Percentiles rank a stretch among this genome's conserved stretches.
These are phyloP conservation scores for Mercenaria mercenaria DNA, from an alignment of 1,140 invertebrate species.

Conservation along the genomic window DNA sequence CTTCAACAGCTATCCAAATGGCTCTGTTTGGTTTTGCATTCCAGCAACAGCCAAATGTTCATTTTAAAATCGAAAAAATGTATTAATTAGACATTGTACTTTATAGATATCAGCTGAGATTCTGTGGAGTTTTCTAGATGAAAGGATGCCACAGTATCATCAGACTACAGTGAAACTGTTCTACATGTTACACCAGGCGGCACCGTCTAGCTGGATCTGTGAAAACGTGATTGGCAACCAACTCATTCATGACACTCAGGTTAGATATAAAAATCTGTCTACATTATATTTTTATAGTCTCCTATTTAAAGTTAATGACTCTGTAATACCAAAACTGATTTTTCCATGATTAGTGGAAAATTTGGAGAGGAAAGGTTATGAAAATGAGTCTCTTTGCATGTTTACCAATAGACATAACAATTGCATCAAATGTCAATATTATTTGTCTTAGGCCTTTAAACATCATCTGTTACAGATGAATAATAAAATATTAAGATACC, in stretches of 20 bases:
- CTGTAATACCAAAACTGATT: neutral
- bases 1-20: too few species aligned
- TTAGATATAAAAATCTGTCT: constrained; percentile 51
- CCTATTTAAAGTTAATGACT: neutral
- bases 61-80: too few species aligned
- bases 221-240: constrained; percentile 90
- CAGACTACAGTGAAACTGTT: constrained; percentile 90
- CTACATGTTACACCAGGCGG: constrained; percentile 90
- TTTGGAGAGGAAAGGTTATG: too few species aligned
- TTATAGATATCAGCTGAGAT: constrained; percentile 88
- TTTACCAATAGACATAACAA: too few species aligned
- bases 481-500: too few species aligned
- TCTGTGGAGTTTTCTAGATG: constrained; percentile 90
- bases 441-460: too few species aligned
- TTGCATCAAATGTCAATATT: too few species aligned
- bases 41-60: too few species aligned
- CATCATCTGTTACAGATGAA: too few species aligned
- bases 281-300: neutral
- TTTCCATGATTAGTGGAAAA: too few species aligned
- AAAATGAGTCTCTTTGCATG: too few species aligned
- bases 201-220: constrained; percentile 88
- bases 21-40: too few species aligned
- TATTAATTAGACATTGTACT: neutral
- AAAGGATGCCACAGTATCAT: constrained; percentile 88
- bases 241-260: constrained; percentile 85